A percentile compares a stretch with the other conserved stretches of the same genome.
Evolutionary conservation across 2,888 invertebrate species (phyloP).

Genomic region (Amblyjoppa proteus): DNA sequence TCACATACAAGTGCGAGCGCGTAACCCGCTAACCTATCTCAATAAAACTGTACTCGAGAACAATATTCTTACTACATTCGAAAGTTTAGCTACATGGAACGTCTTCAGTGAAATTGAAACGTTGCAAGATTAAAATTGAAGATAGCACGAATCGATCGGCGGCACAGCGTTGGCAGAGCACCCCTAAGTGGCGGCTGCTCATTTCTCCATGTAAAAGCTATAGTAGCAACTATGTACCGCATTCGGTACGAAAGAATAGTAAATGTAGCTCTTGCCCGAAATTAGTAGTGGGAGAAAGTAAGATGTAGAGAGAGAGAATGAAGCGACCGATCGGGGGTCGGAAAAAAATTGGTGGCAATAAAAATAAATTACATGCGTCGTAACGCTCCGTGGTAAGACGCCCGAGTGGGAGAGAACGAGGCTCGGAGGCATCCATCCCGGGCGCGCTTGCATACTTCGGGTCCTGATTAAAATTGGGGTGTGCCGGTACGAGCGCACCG

Average conservation of each 20-base stretch:
- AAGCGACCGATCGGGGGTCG: slow-evolving; percentile 81
- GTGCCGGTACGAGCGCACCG: slow-evolving; percentile 75
- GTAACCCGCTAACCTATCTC: slow-evolving; percentile 63
- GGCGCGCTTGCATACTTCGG: slow-evolving; percentile 82
- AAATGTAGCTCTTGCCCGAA: slow-evolving; percentile 71
- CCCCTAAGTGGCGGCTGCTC: slow-evolving; percentile 47
- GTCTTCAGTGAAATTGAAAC: background rate
- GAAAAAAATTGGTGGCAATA: slow-evolving; percentile 85
- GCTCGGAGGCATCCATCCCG: slow-evolving; percentile 83
- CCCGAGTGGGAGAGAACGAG: slow-evolving; percentile 66
- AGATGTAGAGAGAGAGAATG: slow-evolving; percentile 52
- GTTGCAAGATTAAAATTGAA: background rate
- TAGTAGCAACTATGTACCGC: slow-evolving; percentile 26
- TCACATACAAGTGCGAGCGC: slow-evolving; percentile 64
- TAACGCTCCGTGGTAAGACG: slow-evolving; percentile 81
- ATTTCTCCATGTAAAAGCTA: slow-evolving; percentile 42
- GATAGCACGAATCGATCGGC: slow-evolving; percentile 31
- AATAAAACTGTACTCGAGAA: no score
- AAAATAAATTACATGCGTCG: slow-evolving; percentile 85
- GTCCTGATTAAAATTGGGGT: slow-evolving; percentile 85
- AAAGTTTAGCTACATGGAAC: background rate
- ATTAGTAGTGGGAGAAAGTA: slow-evolving; percentile 80
- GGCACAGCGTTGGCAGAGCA: slow-evolving; percentile 11
- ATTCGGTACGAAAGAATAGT: slow-evolving; percentile 45
- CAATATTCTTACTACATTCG: background rate